Base-by-base conservation (phyloP, 2,888 invertebrate genomes). In the Drosophila hamatofila region DNA sequence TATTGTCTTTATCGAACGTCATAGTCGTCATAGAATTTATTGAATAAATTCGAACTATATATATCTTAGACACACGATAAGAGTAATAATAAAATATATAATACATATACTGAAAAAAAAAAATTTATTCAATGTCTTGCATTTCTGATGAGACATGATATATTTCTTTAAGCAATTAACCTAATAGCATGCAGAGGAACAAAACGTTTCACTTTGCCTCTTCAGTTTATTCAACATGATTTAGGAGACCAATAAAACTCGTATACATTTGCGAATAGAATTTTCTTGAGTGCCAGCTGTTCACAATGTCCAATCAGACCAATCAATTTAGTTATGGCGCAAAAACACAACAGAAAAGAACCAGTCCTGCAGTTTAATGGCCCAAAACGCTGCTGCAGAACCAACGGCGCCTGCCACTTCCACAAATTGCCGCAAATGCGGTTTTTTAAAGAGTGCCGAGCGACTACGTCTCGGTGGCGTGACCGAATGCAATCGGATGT, bases 401-500 rank as follows among this genome's bases (percentile, higher is more conserved):
- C 30, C 30, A 7, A 12, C 30, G 49, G 44, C 56, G 64, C 56
- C 56, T 44, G 55, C 60, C 70, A 78, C 70, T 78, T 68, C 21
- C 65, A 49, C 63, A 56, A 69, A 60, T 51, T 56, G 44, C 39
- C 42, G 56, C 49, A 59, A 46, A 27, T 73, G 56, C 33, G 74
- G 27, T 42, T 72, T 72, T 58, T 58, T 57, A 42, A 55, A 60
- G 61, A 46, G 49, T 46, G 42, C 51, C 39, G 56, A 41, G 30
- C 51, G n/a, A 18, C 14, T 49, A 42, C 39, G 37, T 42, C 27
- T 58, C 33, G 44, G 42, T 83, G 66, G 66, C 83, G 88, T 88
- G 85, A 79, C 80, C 64, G 59, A 54, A 27, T 72, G 70, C 70
- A 78, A 71, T 88, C 76, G 76, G 75, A 78, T 69, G 60, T 69